Percentiles rank a stretch among this genome's conserved stretches.
These are phyloP conservation scores for Nemopilema nomurai DNA, from an alignment of 30 jellyfish, hydroid and myxozoan species.

Conservation along the genomic window DNA sequence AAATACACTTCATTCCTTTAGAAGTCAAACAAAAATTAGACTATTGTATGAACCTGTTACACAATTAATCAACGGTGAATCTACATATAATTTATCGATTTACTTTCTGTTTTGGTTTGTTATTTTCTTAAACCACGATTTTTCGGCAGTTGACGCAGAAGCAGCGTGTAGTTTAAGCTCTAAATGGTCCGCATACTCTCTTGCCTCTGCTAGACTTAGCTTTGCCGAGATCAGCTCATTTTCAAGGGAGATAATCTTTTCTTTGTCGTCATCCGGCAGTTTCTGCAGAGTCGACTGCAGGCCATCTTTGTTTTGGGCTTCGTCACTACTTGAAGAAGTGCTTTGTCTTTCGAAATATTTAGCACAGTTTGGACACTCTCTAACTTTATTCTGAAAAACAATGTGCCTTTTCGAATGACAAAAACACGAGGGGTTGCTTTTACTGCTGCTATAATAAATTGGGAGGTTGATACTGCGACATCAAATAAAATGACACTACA, in stretches of 20 bases:
- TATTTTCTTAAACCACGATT: constrained; percentile 89
- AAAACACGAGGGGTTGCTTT: neutral
- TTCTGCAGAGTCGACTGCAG: constrained; percentile 7
- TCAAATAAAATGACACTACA: too few relatives aligned
- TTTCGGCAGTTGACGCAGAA: constrained; percentile 59
- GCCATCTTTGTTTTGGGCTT: constrained; percentile 29
- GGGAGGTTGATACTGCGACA: too few relatives aligned
- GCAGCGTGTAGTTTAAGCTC: constrained; percentile 74
- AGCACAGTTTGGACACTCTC: constrained; percentile 56
- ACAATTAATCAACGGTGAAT: neutral
- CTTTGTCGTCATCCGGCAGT: constrained; percentile 54
- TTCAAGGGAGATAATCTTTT: constrained; percentile 63
- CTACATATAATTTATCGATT: neutral
- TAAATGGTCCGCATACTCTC: constrained; percentile 76
- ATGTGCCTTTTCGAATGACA: neutral
- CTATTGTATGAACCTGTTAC: too few relatives aligned
- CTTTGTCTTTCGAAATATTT: constrained; percentile 12
- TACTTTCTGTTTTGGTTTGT: constrained; percentile 48
- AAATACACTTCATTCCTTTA: too few relatives aligned
- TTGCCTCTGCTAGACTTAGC: constrained; percentile 80
- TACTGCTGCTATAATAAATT: neutral
- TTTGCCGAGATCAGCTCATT: constrained; percentile 77
- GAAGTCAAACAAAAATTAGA: too few relatives aligned
- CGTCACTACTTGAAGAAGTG: constrained; percentile 1
- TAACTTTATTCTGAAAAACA: constrained; percentile 38